Conservation (phyloP, 2,888 invertebrate genomes). For the Diarsia rubi region DNA sequence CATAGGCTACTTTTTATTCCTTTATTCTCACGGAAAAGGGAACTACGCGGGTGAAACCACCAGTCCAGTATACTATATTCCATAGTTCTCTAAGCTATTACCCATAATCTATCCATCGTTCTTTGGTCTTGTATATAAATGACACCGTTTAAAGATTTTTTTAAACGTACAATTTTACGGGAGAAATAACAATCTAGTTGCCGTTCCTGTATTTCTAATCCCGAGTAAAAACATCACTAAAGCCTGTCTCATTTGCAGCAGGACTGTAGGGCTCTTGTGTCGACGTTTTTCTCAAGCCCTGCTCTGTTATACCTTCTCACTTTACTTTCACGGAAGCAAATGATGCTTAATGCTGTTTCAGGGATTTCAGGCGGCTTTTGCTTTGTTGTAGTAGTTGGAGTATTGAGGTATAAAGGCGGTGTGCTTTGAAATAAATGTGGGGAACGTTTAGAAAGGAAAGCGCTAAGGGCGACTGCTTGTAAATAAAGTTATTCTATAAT, state of each 20-base stretch:
- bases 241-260: constrained; percentile 62
- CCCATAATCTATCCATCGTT: too few species aligned
- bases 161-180: too few species aligned
- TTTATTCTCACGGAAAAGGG: too few species aligned
- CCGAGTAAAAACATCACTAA: constrained; percentile 48
- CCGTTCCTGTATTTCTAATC: too few species aligned
- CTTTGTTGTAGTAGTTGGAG: constrained; percentile 49
- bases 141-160: too few species aligned
- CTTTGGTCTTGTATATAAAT: too few species aligned
- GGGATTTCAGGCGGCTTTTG: constrained; percentile 30
- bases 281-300: constrained; percentile 70
- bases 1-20: too few species aligned
- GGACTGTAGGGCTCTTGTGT: constrained; percentile 71
- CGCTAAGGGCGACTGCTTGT: neutral
- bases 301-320: constrained; percentile 57
- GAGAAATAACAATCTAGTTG: too few species aligned
- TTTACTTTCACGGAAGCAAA: constrained; percentile 62
- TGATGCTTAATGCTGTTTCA: constrained; percentile 66
- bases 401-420: constrained; percentile 6
- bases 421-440: constrained; percentile 13
- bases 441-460: neutral
- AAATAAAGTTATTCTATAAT: neutral
- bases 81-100: too few species aligned
- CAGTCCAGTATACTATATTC: too few species aligned
- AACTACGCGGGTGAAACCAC: too few species aligned